Percentiles rank a stretch among this genome's conserved stretches.
Evolutionary conservation across 2,888 invertebrate genomes (phyloP).

Genomic region (Ptycholaimellus sp.): DNA sequence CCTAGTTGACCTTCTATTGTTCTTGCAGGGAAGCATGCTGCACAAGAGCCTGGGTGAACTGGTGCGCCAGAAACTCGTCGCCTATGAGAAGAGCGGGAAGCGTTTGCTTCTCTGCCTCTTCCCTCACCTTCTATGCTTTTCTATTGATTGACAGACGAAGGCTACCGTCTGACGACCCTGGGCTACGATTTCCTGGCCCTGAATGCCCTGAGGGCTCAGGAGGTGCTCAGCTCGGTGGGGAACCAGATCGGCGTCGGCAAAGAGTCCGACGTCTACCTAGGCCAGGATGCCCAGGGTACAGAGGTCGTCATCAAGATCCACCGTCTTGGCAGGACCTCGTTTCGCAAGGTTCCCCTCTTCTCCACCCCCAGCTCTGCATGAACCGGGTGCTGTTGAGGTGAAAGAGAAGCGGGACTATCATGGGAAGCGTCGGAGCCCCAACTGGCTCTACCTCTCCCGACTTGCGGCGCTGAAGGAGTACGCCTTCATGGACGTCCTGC

Average conservation of each 20-base stretch:
- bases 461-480: conserved; percentile 90
- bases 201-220: conserved; percentile 54
- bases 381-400: no score
- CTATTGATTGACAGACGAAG: conserved; percentile 47
- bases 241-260: conserved; percentile 97
- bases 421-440: conserved; percentile 60
- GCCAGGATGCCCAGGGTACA: conserved; percentile 50
- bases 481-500: conserved; percentile 58
- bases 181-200: conserved; percentile 92
- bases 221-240: conserved; percentile 52
- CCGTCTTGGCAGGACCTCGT: conserved; percentile 76
- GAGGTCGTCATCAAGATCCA: conserved; percentile 54
- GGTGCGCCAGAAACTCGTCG: conserved; percentile 63
- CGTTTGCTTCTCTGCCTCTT: conserved; percentile 34
- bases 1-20: no score
- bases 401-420: conserved; percentile 92
- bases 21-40: conserved; percentile 68
- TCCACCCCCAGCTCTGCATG: no score
- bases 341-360: no score
- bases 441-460: conserved; percentile 84
- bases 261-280: conserved; percentile 78
- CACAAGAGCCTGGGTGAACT: conserved; percentile 68
- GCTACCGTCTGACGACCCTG: conserved; percentile 72
- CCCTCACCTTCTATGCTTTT: background rate
- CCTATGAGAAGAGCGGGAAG: conserved; percentile 75